Evolutionary conservation across 2,888 invertebrate genomes (phyloP).

Genomic region (Zaprionus obscuricornis): DNA sequence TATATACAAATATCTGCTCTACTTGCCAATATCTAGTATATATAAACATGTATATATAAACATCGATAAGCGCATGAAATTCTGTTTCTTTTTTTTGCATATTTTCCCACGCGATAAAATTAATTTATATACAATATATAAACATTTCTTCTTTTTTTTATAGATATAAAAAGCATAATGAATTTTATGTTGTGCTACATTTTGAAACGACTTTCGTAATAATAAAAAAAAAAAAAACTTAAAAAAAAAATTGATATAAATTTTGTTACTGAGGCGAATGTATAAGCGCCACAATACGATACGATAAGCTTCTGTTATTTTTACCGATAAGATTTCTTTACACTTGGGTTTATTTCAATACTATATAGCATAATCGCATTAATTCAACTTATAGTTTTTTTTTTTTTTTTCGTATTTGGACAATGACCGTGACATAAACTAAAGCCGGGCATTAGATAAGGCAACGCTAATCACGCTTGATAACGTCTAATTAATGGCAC

Average conservation of each 20-base stretch:
- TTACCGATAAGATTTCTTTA: constrained; percentile 39
- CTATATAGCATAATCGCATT: not conserved
- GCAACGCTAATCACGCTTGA: constrained; percentile 21
- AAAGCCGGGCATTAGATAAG: not conserved
- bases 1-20: no score
- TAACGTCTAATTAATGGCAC: constrained; percentile 15
- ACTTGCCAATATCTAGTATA: no score
- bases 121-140: no score
- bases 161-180: no score
- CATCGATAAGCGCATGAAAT: no score
- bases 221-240: not conserved
- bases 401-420: constrained; percentile 1
- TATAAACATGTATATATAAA: no score
- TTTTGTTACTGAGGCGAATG: not conserved
- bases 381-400: no score
- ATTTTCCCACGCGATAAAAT: no score
- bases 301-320: not conserved
- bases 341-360: not conserved
- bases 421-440: constrained; percentile 5
- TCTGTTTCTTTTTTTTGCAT: no score
- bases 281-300: not conserved
- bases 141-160: no score
- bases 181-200: no score
- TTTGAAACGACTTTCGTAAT: no score
- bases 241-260: not conserved